Evolutionary conservation across 2,888 invertebrate genomes (phyloP).

Genomic region (Melanophora roralis): DNA sequence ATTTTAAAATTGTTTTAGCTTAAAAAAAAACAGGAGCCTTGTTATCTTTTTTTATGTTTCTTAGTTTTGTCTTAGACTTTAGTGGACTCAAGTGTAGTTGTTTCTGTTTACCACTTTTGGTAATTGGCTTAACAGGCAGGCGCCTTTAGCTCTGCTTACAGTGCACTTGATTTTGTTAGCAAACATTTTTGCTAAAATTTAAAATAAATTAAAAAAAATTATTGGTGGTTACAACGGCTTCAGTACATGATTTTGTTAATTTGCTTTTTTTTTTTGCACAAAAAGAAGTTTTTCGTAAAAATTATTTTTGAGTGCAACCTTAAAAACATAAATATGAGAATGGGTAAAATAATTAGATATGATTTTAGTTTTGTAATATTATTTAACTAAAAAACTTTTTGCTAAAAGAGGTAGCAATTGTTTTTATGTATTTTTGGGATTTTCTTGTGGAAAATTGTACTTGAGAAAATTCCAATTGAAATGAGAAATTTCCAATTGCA

Average conservation of each 20-base stretch:
- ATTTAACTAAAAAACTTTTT: no score
- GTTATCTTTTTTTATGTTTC: slow-evolving; percentile 21
- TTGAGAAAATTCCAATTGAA: no score
- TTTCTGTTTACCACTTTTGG: slow-evolving; percentile 22
- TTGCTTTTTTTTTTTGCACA: background rate
- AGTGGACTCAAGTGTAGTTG: slow-evolving; percentile 27
- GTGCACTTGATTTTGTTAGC: slow-evolving; percentile 60
- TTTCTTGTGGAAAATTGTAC: no score
- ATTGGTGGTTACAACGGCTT: slow-evolving; percentile 6
- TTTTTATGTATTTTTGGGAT: no score
- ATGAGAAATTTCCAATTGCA: no score
- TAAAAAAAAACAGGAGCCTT: slow-evolving; percentile 45
- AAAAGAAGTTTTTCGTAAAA: background rate
- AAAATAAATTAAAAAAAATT: slow-evolving; percentile 42
- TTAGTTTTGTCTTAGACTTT: slow-evolving; percentile 38
- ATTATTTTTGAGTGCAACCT: no score
- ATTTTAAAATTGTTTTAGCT: slow-evolving; percentile 31
- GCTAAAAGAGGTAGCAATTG: no score
- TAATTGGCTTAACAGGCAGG: slow-evolving; percentile 59
- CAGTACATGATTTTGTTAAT: background rate
- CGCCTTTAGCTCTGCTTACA: slow-evolving; percentile 62
- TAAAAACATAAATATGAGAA: no score
- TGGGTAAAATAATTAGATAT: no score
- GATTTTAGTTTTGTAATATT: no score
- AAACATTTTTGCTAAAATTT: background rate